Conservation (phyloP, 2,797 vertebrate genomes). For the Potorous gilbertii region DNA sequence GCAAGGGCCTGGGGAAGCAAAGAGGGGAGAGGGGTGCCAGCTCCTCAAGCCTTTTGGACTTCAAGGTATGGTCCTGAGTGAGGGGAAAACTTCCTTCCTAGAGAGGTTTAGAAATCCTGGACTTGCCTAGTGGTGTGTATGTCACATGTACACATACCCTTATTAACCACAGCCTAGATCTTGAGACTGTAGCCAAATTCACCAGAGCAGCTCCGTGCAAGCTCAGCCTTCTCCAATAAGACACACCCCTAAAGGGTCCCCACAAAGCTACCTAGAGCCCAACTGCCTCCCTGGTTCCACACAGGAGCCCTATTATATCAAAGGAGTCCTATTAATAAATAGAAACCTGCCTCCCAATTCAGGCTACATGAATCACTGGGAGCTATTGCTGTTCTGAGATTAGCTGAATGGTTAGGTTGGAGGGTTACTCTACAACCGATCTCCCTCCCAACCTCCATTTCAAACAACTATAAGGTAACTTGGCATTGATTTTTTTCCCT, state of each 20-base stretch:
- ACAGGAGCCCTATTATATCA: background rate
- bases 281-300: background rate
- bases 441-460: background rate
- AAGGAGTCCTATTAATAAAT: background rate
- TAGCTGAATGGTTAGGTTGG: background rate
- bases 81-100: background rate
- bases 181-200: background rate
- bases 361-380: background rate
- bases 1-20: background rate
- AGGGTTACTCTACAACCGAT: background rate
- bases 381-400: background rate
- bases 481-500: background rate
- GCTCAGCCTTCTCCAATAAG: background rate
- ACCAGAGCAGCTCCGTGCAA: background rate
- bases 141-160: background rate
- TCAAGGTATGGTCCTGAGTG: background rate
- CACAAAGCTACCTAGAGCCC: too few species aligned
- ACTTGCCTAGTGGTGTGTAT: background rate
- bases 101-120: background rate
- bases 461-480: background rate
- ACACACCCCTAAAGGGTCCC: background rate
- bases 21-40: background rate
- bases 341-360: background rate
- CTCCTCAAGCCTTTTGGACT: background rate
- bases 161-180: background rate